Conservation (phyloP, 2,113 vertebrate species). For the Vimba vimba region DNA sequence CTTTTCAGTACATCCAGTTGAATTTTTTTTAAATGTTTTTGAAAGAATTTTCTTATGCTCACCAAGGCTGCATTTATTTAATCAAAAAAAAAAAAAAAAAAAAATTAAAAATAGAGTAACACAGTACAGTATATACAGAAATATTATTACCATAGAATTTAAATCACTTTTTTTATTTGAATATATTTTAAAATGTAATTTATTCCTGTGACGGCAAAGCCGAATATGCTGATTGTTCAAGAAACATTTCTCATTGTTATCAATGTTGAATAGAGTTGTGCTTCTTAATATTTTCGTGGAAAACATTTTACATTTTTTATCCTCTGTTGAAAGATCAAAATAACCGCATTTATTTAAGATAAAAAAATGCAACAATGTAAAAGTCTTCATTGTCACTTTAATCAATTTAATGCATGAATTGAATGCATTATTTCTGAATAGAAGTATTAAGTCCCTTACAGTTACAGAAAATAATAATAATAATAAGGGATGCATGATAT, state of each 20-base stretch:
- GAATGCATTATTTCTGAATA: too few relatives aligned
- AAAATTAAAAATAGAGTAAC: too few relatives aligned
- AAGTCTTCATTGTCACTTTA: not conserved
- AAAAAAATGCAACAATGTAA: not conserved
- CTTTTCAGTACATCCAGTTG: too few relatives aligned
- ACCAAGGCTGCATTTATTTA: not conserved
- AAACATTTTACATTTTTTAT: not conserved
- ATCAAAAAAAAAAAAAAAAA: not conserved
- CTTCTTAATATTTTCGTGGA: not conserved
- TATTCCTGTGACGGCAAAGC: not conserved
- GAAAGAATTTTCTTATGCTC: not conserved
- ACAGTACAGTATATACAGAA: not conserved
- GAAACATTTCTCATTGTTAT: not conserved
- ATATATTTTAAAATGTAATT: not conserved
- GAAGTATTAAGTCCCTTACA: too few relatives aligned
- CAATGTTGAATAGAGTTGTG: not conserved
- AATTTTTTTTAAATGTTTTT: not conserved
- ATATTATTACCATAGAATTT: not conserved
- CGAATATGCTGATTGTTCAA: not conserved
- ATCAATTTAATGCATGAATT: too few relatives aligned
- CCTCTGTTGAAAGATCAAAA: not conserved
- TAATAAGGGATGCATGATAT: too few relatives aligned
- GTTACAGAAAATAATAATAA: too few relatives aligned
- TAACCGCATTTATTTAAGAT: not conserved
- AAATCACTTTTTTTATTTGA: not conserved